Evolutionary conservation across 2,888 invertebrate genomes (phyloP).

Genomic region (Muschampia plurimacula): DNA sequence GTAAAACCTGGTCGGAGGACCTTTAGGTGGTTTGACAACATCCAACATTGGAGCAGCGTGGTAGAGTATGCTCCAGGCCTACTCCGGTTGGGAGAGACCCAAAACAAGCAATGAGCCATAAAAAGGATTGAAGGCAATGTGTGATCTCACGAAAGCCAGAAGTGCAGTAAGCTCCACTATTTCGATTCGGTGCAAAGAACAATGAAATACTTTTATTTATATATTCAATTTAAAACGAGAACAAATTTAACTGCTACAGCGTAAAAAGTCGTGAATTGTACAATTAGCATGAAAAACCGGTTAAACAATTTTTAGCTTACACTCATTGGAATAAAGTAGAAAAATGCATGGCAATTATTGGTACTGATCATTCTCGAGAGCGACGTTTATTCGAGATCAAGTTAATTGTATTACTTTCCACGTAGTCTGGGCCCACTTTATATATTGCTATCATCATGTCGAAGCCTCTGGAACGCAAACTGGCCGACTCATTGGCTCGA

Average conservation of each 20-base stretch:
- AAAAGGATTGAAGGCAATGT: too few species aligned
- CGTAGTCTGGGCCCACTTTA: conserved; percentile 22
- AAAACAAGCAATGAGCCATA: too few species aligned
- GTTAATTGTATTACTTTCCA: conserved; percentile 38
- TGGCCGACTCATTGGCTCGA: conserved; percentile 6
- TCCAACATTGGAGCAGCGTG: too few species aligned
- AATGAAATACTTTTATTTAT: conserved; percentile 30
- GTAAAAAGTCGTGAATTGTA: conserved; percentile 24
- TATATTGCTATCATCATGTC: not conserved
- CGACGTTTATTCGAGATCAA: conserved; percentile 32
- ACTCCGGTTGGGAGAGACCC: too few species aligned
- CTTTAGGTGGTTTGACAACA: too few species aligned
- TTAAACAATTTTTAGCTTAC: conserved; percentile 25
- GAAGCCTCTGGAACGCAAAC: conserved; percentile 6
- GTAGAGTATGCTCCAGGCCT: too few species aligned
- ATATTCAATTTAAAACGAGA: conserved; percentile 26
- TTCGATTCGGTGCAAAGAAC: conserved; percentile 6
- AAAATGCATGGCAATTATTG: conserved; percentile 21
- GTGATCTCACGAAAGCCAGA: too few species aligned
- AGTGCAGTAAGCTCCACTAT: not conserved
- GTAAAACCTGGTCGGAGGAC: too few species aligned
- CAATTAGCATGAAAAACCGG: conserved; percentile 27
- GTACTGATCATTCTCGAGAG: conserved; percentile 28
- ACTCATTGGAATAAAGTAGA: conserved; percentile 31
- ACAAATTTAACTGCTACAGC: conserved; percentile 27